Evolutionary conservation across 2,113 vertebrate species (phyloP), one percentile per base, ranked within the genome.

Genomic region (Malurus elegans): DNA sequence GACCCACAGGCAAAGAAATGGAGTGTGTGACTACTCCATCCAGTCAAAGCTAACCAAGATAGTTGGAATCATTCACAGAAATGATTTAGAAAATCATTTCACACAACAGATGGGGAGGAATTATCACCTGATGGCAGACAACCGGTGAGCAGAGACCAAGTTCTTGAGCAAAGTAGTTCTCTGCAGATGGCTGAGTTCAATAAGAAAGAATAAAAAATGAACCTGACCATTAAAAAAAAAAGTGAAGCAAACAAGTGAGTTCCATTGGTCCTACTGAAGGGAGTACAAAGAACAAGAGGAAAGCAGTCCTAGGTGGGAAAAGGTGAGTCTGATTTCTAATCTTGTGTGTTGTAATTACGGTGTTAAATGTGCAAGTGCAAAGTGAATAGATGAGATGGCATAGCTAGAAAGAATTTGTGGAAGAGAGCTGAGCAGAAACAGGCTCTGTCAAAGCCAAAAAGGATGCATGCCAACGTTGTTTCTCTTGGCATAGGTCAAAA

Each of bases 401-500:
- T 87, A 93, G 85, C 91, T 87, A 44, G 94, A 90, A 97, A 82
- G 93, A 93, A 86, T 91, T 71, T 65, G 86, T 88, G 40, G 86
- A 95, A 96, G 90, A 86, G 82, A 95, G 79, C 93, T 84, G 94
- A 96, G 93, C 86, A 95, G 93, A 88, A 96, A 90, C 92, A 96
- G 92, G 71, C 93, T 93, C 95, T 80, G 67, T 95, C 70, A 93
- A 91, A 94, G 93, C 94, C 96, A 96, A 93, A 90, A 96, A 84
- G 85, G 92, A 95, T 79, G 53, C 94, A 95, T 95, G 93, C 94
- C 96, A 96, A 94, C 0, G 72, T 96, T 96, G 94, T 95, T 96
- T 97, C 95, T 97, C 93, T 96, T 92, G 93, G 95, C 95, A 92
- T 94, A 97, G 93, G 93, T 97, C 95, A 97, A 95, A 97, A 97